Evolutionary conservation across 2,113 vertebrate species (phyloP), one percentile per base, ranked within the genome.

Genomic region (Scatophagus argus): DNA sequence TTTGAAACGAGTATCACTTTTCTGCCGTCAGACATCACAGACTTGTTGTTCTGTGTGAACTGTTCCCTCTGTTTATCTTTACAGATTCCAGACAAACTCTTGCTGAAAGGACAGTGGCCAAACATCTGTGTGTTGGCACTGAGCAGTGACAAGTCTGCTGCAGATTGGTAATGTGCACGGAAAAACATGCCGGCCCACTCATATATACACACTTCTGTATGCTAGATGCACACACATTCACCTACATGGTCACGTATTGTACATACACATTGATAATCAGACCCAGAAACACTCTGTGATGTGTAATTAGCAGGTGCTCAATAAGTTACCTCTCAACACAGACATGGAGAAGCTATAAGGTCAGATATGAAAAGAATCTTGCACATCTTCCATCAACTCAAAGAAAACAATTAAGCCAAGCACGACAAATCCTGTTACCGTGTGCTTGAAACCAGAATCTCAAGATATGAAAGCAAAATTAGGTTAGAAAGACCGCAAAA

Each of bases 91-190:
- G 90, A 92, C 79, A 74, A 87, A 81, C 61, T 93, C 88, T 77
- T 71, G 84, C 77, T 78, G 74, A 90, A 87, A 91, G 74, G 81
- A 82, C 77, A 79, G 84, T 82, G 88, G 93, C 89, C 88, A 94
- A 93, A 94, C 89, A 94, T 93, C 87, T 95, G 95, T 87, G 82
- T 78, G 91, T 89, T 94, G 94, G 91, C 92, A 75, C n/a, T 47
- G 86, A 81, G 86, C 87, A 87, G 93, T 72, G 87, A 92, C 87
- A 93, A 89, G 94, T 94, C 92, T 93, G 89, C 88, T 92, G 85
- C 90, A 91, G 84, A 92, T 93, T 91, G 86, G 91, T 94, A 71
- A 79, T 87, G 87, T 90, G 86, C 78, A 89, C 77, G 80, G 87
- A 78, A 87, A 86, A 92, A 90, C 65, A 76, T n/a, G 51, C 56